Evolutionary conservation across 2,113 vertebrate genomes (phyloP), one percentile per base, ranked within the genome.

Genomic region (Gallinago paraguaiae): DNA sequence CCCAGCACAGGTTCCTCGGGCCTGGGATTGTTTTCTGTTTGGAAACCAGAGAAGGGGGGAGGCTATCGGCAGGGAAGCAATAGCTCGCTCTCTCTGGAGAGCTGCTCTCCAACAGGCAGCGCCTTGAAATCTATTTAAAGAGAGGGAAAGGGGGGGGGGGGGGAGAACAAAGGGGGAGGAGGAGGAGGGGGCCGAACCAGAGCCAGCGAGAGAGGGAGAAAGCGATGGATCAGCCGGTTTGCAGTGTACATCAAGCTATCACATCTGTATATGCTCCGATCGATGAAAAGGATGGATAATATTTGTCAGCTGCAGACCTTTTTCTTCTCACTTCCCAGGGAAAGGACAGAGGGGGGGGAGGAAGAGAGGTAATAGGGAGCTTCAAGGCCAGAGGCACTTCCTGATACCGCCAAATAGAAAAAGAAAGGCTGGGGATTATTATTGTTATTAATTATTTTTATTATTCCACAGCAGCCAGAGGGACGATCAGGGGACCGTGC

Each of bases 101-200:
- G 97, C 98, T 98, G 97, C 98, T 98, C 98, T 98, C 97, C 97
- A 97, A 97, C 97, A 97, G 97, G 97, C 98, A 97, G 98, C 96
- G 98, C 97, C 98, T 97, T 97, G 98, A 97, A 98, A 98, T 98
- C 98, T 97, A 98, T 98, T 98, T 98, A 98, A 97, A 97, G 97
- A 96, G 97, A 98, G 95, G 96, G 96, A 96, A 97, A 93, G 96
- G 95, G 96, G 13, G 96, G 96, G 13, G 96, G 17, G 90, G 94
- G 90, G 86, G 87, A 90, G 88, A 88, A 93, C 67, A 91, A 94
- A 53, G 56, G 60, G 54, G 79, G 56, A 53, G 94, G 96, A 22
- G 96, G 97, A 28, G 95, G 92, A 61, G 86, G 85, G 53, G 92
- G 93, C 67, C 79, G 93, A 91, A 76, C 54, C 76, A 92, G 87